Percentiles rank a stretch among this genome's conserved stretches.
These are phyloP conservation scores for Isoperla grammatica DNA, from an alignment of 2,888 invertebrate species.

Conservation along the genomic window DNA sequence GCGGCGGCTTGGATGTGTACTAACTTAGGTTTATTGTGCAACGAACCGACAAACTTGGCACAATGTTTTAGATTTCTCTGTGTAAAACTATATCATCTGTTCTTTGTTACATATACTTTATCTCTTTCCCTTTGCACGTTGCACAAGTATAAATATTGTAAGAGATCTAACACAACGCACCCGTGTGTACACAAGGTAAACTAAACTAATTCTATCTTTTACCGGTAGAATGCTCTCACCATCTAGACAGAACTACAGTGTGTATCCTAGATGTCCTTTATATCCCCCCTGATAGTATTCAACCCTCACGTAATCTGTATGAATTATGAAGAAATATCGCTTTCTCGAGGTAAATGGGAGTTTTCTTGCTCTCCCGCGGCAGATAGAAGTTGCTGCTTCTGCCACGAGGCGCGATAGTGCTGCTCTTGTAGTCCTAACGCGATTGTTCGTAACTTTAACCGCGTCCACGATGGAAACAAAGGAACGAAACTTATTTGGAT, in stretches of 20 bases:
- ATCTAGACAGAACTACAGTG: slow-evolving; percentile 8
- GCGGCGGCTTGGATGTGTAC: too few species aligned
- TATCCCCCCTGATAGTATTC: slow-evolving; percentile 11
- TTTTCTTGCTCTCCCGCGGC: slow-evolving; percentile 13
- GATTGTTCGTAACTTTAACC: too few species aligned
- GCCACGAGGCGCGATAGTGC: slow-evolving; percentile 3
- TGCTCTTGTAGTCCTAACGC: background rate
- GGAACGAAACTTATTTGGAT: too few species aligned
- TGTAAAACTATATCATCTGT: background rate
- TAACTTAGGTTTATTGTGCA: too few species aligned
- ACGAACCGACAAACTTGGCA: too few species aligned
- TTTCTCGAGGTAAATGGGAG: slow-evolving; percentile 7
- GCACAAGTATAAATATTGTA: slow-evolving; percentile 10
- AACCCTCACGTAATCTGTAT: slow-evolving; percentile 16
- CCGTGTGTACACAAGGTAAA: background rate
- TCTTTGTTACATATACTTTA: background rate
- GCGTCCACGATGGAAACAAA: too few species aligned
- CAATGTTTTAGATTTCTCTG: slow-evolving; percentile 1
- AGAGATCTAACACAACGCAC: slow-evolving; percentile 5
- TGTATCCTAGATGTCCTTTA: slow-evolving; percentile 17
- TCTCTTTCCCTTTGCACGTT: background rate
- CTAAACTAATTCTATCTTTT: slow-evolving; percentile 15
- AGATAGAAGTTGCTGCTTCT: background rate
- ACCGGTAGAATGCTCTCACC: slow-evolving; percentile 9
- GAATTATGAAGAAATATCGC: slow-evolving; percentile 15